Conservation (phyloP, 2,888 invertebrate species). For the Tiliacea aurago region DNA sequence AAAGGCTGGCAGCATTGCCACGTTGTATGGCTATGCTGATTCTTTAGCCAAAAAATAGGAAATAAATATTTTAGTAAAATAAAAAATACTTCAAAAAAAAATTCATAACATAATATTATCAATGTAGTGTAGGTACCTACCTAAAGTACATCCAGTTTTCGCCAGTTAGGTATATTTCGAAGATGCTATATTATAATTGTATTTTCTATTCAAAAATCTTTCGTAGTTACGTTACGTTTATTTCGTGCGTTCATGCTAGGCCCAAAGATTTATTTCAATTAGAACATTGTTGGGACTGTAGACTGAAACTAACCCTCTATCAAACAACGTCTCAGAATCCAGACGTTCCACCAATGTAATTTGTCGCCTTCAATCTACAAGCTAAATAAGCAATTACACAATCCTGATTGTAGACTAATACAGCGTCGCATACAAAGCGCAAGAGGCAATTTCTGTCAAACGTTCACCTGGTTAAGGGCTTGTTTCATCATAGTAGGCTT, state of each 20-base stretch:
- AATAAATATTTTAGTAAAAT: too few relatives aligned
- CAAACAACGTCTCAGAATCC: slow-evolving; percentile 11
- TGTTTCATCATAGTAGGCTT: not conserved
- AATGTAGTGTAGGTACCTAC: too few relatives aligned
- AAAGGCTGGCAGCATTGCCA: too few relatives aligned
- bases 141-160: too few relatives aligned
- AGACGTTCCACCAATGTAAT: slow-evolving; percentile 16
- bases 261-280: not conserved
- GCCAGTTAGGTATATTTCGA: too few relatives aligned
- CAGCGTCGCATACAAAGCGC: slow-evolving; percentile 15
- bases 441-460: slow-evolving; percentile 23
- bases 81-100: too few relatives aligned
- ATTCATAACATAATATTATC: too few relatives aligned
- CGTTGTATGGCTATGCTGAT: too few relatives aligned
- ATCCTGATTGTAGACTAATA: slow-evolving; percentile 43
- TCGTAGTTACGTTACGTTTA: not conserved
- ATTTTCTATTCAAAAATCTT: not conserved
- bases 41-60: too few relatives aligned
- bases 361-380: slow-evolving; percentile 28
- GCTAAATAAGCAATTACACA: slow-evolving; percentile 39
- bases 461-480: not conserved
- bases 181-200: too few relatives aligned
- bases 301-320: not conserved
- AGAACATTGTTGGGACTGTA: not conserved
- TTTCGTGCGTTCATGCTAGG: too few relatives aligned